Evolutionary conservation across 2,888 invertebrate species (phyloP), one percentile per base, ranked within the genome.

Genomic region (Leucoptera coffeella): DNA sequence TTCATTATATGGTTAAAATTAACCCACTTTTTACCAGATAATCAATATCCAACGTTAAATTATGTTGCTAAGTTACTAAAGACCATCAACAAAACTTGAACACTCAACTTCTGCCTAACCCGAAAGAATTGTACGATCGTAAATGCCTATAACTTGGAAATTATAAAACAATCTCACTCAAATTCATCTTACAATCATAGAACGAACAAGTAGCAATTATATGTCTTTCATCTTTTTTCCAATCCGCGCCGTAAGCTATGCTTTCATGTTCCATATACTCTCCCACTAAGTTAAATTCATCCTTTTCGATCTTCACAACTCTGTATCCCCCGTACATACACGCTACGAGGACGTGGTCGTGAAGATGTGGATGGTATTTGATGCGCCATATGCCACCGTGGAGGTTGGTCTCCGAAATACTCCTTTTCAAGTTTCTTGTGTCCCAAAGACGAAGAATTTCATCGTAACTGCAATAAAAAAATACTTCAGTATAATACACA

Each of bases 321-420:
- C 82, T 79, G 45, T 87, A 88, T 9, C 92, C 91, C 26, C 82
- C 82, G 42, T 90, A 82, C 93, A 94, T 94, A 42, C 90, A 88
- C 1, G 92, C 93, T 2, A 82, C 82, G 28, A 92, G 53, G 12
- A 92, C 50, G 19, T 73, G 50, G 30, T 74, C 53, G 2, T 58
- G 51, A 12, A 57, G 42, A 8, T 52, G 50, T 0, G 89, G 87
- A 45, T 90, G 82, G 77, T 85, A 85, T 49, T 92, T 93, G 1
- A 94, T 53, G 11, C 93, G 74, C 94, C 94, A 94, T 4, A 93
- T 77, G 1, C 93, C 90, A 3, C 93, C 94, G 9, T 75, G 74
- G 3, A 87, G 69, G 39, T 76, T 58, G 0, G 73, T 49, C 25
- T 78, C 74, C 1, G 60, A 52, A 5, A 81, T 28, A n/a, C 81